Conservation (phyloP, 2,113 vertebrate species). For the Herpailurus yagouaroundi region DNA sequence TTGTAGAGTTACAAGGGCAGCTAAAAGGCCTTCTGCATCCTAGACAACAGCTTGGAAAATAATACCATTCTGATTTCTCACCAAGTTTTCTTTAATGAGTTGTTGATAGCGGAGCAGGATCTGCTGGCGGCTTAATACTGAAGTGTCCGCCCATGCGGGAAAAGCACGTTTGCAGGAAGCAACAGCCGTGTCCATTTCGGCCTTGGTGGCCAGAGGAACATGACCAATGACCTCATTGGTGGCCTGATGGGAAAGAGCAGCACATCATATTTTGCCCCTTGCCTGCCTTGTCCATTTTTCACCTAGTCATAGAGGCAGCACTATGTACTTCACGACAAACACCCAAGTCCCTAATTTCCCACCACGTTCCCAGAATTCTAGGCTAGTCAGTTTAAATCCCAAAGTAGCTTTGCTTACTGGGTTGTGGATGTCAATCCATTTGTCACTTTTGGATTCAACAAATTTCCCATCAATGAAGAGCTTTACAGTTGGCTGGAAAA, state of each 20-base stretch:
- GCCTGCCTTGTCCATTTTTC: not conserved
- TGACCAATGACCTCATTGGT: conserved; percentile 94
- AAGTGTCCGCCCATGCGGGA: conserved; percentile 93
- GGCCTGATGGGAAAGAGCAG: conserved; percentile 86
- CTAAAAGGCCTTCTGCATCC: not conserved
- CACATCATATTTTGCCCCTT: not conserved
- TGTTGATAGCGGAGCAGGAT: conserved; percentile 96
- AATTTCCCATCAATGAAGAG: conserved; percentile 99
- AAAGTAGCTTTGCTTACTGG: conserved; percentile 90
- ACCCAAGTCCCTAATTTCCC: not conserved
- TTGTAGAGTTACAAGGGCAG: not conserved
- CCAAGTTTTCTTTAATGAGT: conserved; percentile 98
- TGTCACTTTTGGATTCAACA: conserved; percentile 94
- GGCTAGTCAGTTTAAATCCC: not conserved
- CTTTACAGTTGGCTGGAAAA: conserved; percentile 93
- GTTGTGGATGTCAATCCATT: conserved; percentile 97
- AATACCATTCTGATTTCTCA: conserved; percentile 82
- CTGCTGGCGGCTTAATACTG: conserved; percentile 94
- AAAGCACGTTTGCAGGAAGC: conserved; percentile 93
- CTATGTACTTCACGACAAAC: not conserved
- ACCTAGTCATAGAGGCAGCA: not conserved
- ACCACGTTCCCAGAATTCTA: not conserved
- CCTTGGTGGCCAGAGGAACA: conserved; percentile 94
- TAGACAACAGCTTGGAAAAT: conserved; percentile 17
- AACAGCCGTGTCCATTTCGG: conserved; percentile 94